Percentiles rank a stretch among this genome's conserved stretches.
These are phyloP conservation scores for Empidonax alnorum DNA, from an alignment of 2,113 vertebrate species.

Conservation along the genomic window DNA sequence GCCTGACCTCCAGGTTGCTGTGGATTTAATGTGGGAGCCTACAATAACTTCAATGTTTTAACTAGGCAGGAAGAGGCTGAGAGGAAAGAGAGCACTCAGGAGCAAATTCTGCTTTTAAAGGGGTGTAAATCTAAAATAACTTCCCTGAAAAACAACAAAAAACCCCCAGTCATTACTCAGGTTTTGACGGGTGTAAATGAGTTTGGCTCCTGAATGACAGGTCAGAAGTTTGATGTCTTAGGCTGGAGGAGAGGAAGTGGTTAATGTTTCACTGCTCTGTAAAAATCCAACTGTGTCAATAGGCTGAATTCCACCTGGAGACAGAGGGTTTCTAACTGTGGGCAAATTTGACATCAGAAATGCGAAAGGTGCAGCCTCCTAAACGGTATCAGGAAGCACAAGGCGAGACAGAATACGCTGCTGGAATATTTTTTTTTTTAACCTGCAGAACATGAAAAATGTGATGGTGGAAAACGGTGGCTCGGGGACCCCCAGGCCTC, in stretches of 20 bases:
- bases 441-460: not conserved
- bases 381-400: not conserved
- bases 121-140: not conserved
- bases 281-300: slow-evolving; percentile 60
- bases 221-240: not conserved
- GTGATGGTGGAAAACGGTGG: not conserved
- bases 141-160: not conserved
- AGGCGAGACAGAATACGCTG: not conserved
- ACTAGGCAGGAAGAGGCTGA: not conserved
- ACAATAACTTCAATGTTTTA: not conserved
- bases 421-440: not conserved
- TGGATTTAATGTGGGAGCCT: not conserved
- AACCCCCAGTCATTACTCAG: not conserved
- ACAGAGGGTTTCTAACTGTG: not conserved
- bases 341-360: not conserved
- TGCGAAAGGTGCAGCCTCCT: not conserved
- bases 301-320: slow-evolving; percentile 19
- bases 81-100: not conserved
- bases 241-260: not conserved
- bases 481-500: not conserved
- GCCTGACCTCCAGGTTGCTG: not conserved
- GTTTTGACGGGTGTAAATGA: not conserved
- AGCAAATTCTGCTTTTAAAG: not conserved
- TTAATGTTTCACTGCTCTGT: not conserved
- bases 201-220: not conserved